A percentile compares a stretch with the other conserved stretches of the same genome.
These are phyloP conservation scores for Zeuzera pyrina DNA, from an alignment of 2,888 invertebrate species.

Conservation along the genomic window DNA sequence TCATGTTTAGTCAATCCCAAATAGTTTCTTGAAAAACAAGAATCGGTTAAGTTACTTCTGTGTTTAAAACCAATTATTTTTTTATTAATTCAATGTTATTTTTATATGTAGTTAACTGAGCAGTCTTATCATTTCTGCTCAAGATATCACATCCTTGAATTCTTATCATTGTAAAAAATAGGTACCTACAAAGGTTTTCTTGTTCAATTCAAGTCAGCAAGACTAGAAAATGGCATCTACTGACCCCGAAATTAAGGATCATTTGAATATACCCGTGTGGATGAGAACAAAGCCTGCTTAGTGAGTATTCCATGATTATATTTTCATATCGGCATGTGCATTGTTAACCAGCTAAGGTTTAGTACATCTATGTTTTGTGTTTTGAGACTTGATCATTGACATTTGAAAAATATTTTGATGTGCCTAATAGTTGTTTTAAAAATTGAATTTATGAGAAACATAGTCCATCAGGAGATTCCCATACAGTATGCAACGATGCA, in stretches of 20 bases:
- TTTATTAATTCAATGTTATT: constrained; percentile 16
- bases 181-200: neutral
- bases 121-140: constrained; percentile 65
- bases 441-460: no score
- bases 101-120: constrained; percentile 32
- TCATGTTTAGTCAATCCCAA: constrained; percentile 56
- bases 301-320: constrained; percentile 26
- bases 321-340: neutral
- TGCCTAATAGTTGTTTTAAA: no score
- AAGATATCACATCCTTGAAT: constrained; percentile 52
- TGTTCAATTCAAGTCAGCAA: constrained; percentile 1
- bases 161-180: neutral
- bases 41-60: constrained; percentile 14
- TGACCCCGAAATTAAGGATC: constrained; percentile 75
- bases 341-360: no score
- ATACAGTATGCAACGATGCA: no score
- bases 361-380: no score
- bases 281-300: constrained; percentile 79
- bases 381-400: no score
- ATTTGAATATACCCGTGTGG: constrained; percentile 80
- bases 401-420: no score
- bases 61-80: no score
- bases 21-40: constrained; percentile 17
- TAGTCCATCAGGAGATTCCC: no score
- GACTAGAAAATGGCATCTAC: constrained; percentile 46